Conservation (phyloP, 2,113 vertebrate genomes). For the Antechinus flavipes region DNA sequence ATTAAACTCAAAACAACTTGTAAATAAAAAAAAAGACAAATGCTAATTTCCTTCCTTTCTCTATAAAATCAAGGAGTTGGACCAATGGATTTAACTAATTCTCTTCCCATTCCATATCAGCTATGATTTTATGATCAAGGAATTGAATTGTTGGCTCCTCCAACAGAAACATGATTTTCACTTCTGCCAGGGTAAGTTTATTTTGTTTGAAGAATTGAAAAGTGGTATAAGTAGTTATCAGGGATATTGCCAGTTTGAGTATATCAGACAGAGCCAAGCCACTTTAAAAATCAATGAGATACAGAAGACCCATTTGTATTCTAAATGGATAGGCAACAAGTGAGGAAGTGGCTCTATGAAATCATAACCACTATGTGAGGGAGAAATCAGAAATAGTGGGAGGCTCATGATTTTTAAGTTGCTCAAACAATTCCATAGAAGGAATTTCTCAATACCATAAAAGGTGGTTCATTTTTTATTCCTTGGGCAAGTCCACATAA, state of each 20-base stretch:
- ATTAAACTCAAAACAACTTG: neutral
- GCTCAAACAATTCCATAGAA: conserved; percentile 31
- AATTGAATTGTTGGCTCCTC: neutral
- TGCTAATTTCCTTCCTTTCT: neutral
- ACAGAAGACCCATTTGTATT: conserved; percentile 64
- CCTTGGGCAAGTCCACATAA: neutral
- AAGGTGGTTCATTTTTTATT: neutral
- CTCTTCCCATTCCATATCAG: neutral
- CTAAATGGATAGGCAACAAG: conserved; percentile 61
- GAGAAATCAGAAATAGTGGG: neutral
- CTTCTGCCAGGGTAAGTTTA: conserved; percentile 30
- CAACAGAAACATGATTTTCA: conserved; percentile 57
- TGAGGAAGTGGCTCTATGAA: conserved; percentile 3
- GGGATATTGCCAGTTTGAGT: conserved; percentile 63
- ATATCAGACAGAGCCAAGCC: conserved; percentile 63
- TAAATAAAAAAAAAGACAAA: neutral
- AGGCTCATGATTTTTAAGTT: conserved; percentile 48
- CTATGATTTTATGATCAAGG: neutral
- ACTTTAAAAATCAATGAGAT: conserved; percentile 76
- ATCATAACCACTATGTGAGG: neutral
- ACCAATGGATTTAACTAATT: neutral
- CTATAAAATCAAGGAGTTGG: neutral
- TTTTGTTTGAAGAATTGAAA: conserved; percentile 76
- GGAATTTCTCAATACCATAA: conserved; percentile 38
- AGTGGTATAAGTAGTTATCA: conserved; percentile 66